phyloP scores from a whole-genome alignment of 1,140 invertebrate species.

The Trinorchestia longiramus region DNA sequence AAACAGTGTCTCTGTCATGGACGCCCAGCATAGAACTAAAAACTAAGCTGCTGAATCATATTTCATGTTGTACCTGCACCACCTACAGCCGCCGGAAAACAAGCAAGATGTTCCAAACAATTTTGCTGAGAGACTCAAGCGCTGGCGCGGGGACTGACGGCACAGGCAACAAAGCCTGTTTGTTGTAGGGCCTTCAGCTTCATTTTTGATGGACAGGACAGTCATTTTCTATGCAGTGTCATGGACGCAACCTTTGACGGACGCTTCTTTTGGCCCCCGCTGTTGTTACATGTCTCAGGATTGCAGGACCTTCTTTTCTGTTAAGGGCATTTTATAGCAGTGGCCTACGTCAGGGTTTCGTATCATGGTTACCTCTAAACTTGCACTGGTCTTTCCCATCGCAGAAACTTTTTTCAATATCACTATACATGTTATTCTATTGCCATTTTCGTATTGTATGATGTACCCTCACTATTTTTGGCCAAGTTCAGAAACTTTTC shows the following conservation, averaged over 20 bases:
- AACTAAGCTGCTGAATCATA: background rate
- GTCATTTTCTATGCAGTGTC: background rate
- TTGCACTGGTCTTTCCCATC: no score
- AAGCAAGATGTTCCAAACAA: no score
- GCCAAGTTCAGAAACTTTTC: no score
- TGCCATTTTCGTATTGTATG: no score
- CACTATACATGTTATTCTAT: no score
- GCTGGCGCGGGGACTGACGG: background rate
- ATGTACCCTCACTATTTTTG: no score
- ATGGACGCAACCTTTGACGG: background rate
- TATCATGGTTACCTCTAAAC: background rate
- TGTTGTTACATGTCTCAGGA: background rate
- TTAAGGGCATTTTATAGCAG: background rate
- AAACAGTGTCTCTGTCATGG: background rate
- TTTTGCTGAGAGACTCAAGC: no score
- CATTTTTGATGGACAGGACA: background rate
- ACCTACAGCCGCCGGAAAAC: no score
- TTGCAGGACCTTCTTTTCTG: background rate
- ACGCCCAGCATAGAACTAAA: background rate
- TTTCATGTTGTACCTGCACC: no score
- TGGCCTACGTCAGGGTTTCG: background rate
- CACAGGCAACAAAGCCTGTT: background rate
- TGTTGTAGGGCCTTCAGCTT: background rate
- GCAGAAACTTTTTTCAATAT: no score
- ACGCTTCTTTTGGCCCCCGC: background rate